Conservation (phyloP, 1,140 invertebrate genomes). For the Atopsyche davidsoni region DNA sequence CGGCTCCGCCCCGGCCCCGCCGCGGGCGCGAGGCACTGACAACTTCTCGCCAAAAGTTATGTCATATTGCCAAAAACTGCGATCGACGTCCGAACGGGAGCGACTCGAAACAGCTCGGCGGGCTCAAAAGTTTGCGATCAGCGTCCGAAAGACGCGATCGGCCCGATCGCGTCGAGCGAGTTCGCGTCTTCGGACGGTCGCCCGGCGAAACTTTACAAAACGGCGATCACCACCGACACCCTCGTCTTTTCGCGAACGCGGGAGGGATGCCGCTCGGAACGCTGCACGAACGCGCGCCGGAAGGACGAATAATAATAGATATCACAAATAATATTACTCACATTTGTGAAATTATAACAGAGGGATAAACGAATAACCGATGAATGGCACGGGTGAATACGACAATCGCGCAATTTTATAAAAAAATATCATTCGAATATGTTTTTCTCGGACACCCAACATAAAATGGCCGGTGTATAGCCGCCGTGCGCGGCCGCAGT, state of each 20-base stretch:
- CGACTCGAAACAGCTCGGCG: too few species aligned
- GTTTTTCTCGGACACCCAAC: conserved; percentile 50
- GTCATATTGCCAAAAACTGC: conserved; percentile 22
- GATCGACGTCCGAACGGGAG: conserved; percentile 18
- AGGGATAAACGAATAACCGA: conserved; percentile 31
- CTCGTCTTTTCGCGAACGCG: conserved; percentile 20
- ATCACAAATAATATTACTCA: conserved; percentile 35
- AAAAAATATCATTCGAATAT: conserved; percentile 52
- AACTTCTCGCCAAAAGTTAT: conserved; percentile 15
- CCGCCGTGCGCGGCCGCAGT: conserved; percentile 50
- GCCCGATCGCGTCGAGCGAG: too few species aligned
- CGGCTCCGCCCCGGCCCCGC: too few species aligned
- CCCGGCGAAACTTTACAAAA: too few species aligned
- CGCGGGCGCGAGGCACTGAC: too few species aligned
- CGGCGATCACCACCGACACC: too few species aligned
- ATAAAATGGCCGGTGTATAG: conserved; percentile 53
- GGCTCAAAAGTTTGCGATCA: too few species aligned
- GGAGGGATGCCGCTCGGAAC: conserved; percentile 20
- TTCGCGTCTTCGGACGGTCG: too few species aligned
- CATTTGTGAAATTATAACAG: conserved; percentile 46
- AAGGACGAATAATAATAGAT: conserved; percentile 6
- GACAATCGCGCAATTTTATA: conserved; percentile 38
- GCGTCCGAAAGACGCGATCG: too few species aligned
- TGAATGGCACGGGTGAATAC: conserved; percentile 11
- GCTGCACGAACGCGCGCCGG: conserved; percentile 5